Percentiles rank a stretch among this genome's conserved stretches.
phyloP scores from a whole-genome alignment of 2,797 vertebrate species.

The Phylloscopus collybita region DNA sequence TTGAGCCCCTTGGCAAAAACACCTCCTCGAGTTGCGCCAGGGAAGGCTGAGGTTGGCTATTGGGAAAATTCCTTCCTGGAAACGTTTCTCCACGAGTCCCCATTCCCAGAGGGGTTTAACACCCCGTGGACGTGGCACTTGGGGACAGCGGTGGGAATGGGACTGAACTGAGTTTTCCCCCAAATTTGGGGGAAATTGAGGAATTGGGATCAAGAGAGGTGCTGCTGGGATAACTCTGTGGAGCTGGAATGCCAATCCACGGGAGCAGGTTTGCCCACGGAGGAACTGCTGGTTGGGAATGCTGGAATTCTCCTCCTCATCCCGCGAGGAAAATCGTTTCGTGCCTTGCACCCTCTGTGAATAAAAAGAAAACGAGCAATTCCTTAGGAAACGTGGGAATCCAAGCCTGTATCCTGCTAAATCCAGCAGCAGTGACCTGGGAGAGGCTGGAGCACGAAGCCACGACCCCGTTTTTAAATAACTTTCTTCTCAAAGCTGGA shows the following conservation, averaged over 20 bases:
- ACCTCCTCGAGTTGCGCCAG: accelerated
- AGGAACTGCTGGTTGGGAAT: neutral
- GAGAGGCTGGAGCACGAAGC: neutral
- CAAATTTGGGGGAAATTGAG: too few species aligned
- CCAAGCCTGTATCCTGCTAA: neutral
- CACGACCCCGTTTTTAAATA: neutral
- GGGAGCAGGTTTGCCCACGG: neutral
- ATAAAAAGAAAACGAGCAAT: neutral
- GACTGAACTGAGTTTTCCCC: too few species aligned
- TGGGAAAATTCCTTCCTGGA: too few species aligned
- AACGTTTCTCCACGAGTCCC: neutral
- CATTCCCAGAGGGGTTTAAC: neutral
- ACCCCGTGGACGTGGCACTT: neutral
- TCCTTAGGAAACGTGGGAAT: neutral
- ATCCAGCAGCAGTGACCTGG: too few species aligned
- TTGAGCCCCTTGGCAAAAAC: too few species aligned
- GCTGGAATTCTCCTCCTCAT: neutral
- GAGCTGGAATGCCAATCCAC: neutral
- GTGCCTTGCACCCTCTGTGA: neutral
- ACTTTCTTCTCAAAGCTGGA: neutral
- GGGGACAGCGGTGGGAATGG: neutral
- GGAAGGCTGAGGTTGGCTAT: neutral
- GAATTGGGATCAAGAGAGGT: neutral
- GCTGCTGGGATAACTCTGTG: neutral
- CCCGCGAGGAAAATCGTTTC: neutral